Conservation (phyloP, 2,888 invertebrate genomes). For the Diploptera punctata region DNA sequence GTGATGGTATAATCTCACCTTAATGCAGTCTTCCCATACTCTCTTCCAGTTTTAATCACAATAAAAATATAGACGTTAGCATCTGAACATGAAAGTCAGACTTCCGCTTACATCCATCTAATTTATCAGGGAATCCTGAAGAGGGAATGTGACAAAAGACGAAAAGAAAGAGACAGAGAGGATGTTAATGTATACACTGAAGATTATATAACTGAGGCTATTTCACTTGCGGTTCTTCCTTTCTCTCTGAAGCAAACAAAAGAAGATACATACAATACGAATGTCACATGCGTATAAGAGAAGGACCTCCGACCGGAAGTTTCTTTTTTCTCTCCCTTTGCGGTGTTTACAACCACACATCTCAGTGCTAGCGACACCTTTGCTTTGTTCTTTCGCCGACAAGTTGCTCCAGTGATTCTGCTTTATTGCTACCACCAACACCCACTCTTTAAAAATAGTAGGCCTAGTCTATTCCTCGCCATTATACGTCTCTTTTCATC, state of each 20-base stretch:
- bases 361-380: background rate
- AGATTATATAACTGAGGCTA: background rate
- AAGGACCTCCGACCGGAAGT: conserved; percentile 13
- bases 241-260: background rate
- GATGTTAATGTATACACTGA: conserved; percentile 19
- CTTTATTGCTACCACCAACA: too few species aligned
- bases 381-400: background rate
- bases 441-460: too few species aligned
- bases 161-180: background rate
- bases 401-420: too few species aligned
- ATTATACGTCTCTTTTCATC: too few species aligned
- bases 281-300: conserved; percentile 6
- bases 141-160: too few species aligned
- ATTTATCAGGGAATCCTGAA: conserved; percentile 10
- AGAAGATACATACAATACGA: background rate
- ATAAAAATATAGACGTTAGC: background rate
- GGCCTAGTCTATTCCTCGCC: too few species aligned
- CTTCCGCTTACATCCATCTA: conserved; percentile 14
- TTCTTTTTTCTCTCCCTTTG: background rate
- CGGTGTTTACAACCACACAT: background rate
- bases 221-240: background rate
- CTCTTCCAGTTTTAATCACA: background rate
- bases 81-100: background rate
- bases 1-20: background rate
- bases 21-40: background rate